phyloP scores from a whole-genome alignment of 1,140 invertebrate genomes.

The Sycophaga agraensis region DNA sequence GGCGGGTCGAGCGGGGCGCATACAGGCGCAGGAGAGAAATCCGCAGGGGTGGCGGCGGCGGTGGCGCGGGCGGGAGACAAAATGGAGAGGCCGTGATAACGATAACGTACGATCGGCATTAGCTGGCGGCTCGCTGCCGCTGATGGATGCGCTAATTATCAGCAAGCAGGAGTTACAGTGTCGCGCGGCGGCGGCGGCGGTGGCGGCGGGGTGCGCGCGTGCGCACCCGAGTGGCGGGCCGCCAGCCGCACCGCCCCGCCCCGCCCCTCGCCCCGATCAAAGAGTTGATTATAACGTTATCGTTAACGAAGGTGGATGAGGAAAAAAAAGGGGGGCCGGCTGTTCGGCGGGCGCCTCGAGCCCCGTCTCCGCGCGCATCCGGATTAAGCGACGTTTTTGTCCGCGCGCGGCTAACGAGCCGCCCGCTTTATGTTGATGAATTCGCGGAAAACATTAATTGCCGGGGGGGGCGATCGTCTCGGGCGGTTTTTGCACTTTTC shows the following conservation, averaged over 20 bases:
- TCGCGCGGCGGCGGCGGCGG: no score
- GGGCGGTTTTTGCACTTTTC: neutral
- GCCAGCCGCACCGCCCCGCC: neutral
- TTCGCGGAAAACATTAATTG: conserved; percentile 28
- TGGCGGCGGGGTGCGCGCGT: no score
- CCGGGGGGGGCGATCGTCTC: no score
- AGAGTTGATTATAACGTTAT: conserved; percentile 31
- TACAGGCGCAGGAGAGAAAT: no score
- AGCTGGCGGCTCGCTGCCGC: conserved; percentile 54
- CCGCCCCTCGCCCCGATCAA: conserved; percentile 21
- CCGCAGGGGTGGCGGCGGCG: neutral
- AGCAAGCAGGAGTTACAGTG: conserved; percentile 59
- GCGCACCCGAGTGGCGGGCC: no score
- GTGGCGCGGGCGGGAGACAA: conserved; percentile 10
- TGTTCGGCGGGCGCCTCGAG: neutral
- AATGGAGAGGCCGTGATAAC: conserved; percentile 48
- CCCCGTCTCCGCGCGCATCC: neutral
- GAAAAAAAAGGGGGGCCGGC: conserved; percentile 21
- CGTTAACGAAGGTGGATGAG: conserved; percentile 19
- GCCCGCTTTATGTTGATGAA: conserved; percentile 27
- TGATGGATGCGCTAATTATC: conserved; percentile 61
- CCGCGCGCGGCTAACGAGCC: conserved; percentile 21
- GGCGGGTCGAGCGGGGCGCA: conserved; percentile 37
- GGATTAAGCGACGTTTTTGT: conserved; percentile 26
- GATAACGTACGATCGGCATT: conserved; percentile 60